Base-by-base conservation (phyloP, 2,888 invertebrate genomes). In the Cartodere bifasciata region DNA sequence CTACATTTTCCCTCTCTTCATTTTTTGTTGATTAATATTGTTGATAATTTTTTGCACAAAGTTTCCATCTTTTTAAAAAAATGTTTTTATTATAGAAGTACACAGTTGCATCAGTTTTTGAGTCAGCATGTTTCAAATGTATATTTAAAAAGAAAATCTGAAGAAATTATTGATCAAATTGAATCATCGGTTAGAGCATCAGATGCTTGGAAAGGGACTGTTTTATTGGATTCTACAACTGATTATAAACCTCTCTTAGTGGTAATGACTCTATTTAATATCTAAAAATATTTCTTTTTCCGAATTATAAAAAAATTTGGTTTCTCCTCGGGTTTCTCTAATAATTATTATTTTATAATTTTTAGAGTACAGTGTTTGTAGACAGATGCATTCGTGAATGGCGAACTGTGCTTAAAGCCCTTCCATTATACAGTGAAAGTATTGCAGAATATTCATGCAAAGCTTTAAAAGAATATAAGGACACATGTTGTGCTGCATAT, bases 51-150 rank as follows among this genome's bases (percentile, higher is more conserved):
- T 14, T 22, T 22, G 11, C n/a, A n/a, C n/a, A n/a, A 35, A 16
- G 13, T 9, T 29, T 29, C 25, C 28, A 32, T 13, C 16, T 12
- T 23, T 27, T 23, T 20, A 6, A 20, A 6, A 20, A 20, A 6
- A 9, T 23, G 24, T 10, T 23, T 21, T 26, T 20, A 25, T 23
- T 39, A n/a, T 53, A 50, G 11, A 39, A 70, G 71, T 11, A 68
- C 79, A 24, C 78, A 80, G 2, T 65, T 92, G 32, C 81, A 86
- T 49, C 75, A 75, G 39, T 92, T 90, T 60, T 64, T 94, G 32
- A 75, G 79, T 26, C 82, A 87, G 55, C 87, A 90, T 60, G 81
- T 92, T 13, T 81, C 82, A 43, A 80, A 85, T 46, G 81, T 81
- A 4, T 94, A 88, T 62, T 70, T 86, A 39, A 82, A 80, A 39